Conservation (phyloP, 2,888 invertebrate species). For the Corbicula japonica region DNA sequence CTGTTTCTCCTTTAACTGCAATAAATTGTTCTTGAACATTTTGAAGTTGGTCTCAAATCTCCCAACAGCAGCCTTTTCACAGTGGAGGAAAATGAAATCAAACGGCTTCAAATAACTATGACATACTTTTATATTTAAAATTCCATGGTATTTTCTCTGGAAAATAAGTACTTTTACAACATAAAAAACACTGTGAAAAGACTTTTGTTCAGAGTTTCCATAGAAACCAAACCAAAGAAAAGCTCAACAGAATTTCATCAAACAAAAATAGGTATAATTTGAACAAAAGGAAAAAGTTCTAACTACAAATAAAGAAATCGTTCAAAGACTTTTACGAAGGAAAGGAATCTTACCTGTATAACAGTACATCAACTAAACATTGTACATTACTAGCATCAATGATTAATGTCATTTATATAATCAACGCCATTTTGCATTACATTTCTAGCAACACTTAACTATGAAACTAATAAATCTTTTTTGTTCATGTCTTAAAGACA, state of each 20-base stretch:
- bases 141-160: constrained; percentile 69
- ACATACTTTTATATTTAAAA: neutral
- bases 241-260: constrained; percentile 21
- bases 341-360: too few relatives aligned
- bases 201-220: constrained; percentile 49
- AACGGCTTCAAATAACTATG: neutral
- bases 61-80: constrained; percentile 60
- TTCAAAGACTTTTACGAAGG: neutral
- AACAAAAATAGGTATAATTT: constrained; percentile 22
- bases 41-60: too few relatives aligned
- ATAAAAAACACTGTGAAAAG: constrained; percentile 68
- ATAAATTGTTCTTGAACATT: too few relatives aligned
- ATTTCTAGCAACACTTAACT: too few relatives aligned
- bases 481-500: too few relatives aligned
- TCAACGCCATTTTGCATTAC: too few relatives aligned
- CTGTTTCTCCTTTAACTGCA: too few relatives aligned
- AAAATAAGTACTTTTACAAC: constrained; percentile 49
- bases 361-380: too few relatives aligned
- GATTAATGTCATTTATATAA: too few relatives aligned
- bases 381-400: too few relatives aligned
- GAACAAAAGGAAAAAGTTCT: constrained; percentile 8
- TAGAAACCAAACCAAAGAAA: constrained; percentile 34
- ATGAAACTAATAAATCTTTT: too few relatives aligned
- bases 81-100: constrained; percentile 24
- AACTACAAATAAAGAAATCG: constrained; percentile 13